Evolutionary conservation across 2,888 invertebrate genomes (phyloP), one percentile per base, ranked within the genome.

Genomic region (Synanthedon myopaeformis): DNA sequence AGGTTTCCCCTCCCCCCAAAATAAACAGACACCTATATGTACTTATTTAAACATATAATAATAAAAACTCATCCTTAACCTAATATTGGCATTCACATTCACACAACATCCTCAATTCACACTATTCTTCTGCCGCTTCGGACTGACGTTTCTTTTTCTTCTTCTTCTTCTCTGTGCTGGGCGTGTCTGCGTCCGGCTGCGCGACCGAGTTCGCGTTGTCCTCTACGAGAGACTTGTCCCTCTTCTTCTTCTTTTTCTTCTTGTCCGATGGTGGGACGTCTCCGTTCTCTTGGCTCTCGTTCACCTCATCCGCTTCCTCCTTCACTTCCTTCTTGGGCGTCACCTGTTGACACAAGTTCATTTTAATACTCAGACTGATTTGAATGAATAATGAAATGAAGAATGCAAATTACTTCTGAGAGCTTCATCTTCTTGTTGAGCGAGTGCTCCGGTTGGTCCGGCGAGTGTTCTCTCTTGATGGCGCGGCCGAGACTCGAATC

Each of bases 401-500:
- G 8, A 28, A 28, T 8, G 28, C 6, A 28, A 28, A 28, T 45
- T 45, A 13, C 45, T 45, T 45, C 12, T 45, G 13, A 1, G 45
- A 45, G 3, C 45, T 45, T 45, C n/a, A 13, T 45, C 45, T 45
- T 45, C 45, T 45, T 45, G n/a, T 1, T 45, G 14, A 14, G 45
- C 8, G n/a, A n/a, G 10, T n/a, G 45, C 0, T 45, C 10, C 11
- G 6, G 45, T 35, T 35, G 2, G 10, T 69, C 82, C 1, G 90
- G 89, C 0, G 89, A 89, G 65, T 90, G 84, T 62, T 90, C 90
- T 17, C 92, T 83, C 72, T 92, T 92, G 4, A 80, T 66, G 0
- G 82, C 68, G 59, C 88, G 88, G 19, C 92, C 91, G 48, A 97
- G 75, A 0, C 96, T 96, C 50, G 94, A 94, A 81, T 98, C 98